phyloP scores from a whole-genome alignment of 2,113 vertebrate genomes.

The Mionectes macconnelli region DNA sequence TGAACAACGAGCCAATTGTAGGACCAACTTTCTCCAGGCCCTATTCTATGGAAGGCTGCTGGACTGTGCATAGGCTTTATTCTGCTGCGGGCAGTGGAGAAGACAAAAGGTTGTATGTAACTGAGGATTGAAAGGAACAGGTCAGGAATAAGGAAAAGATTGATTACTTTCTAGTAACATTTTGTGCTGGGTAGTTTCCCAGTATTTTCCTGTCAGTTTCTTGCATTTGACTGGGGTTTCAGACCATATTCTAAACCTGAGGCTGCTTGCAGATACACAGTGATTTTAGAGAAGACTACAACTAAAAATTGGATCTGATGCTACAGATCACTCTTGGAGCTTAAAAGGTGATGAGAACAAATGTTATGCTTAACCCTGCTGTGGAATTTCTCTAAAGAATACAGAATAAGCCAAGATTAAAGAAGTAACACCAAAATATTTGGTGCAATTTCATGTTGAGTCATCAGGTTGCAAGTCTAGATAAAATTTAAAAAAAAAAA shows the following conservation, averaged over 20 bases:
- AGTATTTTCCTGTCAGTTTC: background rate
- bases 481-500: background rate
- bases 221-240: background rate
- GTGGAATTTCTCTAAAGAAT: background rate
- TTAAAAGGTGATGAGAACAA: background rate
- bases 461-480: background rate
- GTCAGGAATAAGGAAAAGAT: slow-evolving; percentile 15
- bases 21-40: background rate
- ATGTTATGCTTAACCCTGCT: background rate
- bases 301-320: background rate
- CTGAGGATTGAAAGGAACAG: background rate
- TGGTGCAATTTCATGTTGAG: background rate
- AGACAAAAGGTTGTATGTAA: slow-evolving; percentile 49
- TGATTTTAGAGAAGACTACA: background rate
- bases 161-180: background rate
- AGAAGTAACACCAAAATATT: background rate
- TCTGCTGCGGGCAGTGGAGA: background rate
- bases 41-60: background rate
- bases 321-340: background rate
- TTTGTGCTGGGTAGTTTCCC: background rate
- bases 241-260: background rate
- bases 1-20: background rate
- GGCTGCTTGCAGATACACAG: accelerated
- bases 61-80: background rate
- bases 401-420: background rate